Percentiles rank a stretch among this genome's conserved stretches.
phyloP scores from a whole-genome alignment of 2,113 vertebrate species.

The Pomatorhinus ruficollis region DNA sequence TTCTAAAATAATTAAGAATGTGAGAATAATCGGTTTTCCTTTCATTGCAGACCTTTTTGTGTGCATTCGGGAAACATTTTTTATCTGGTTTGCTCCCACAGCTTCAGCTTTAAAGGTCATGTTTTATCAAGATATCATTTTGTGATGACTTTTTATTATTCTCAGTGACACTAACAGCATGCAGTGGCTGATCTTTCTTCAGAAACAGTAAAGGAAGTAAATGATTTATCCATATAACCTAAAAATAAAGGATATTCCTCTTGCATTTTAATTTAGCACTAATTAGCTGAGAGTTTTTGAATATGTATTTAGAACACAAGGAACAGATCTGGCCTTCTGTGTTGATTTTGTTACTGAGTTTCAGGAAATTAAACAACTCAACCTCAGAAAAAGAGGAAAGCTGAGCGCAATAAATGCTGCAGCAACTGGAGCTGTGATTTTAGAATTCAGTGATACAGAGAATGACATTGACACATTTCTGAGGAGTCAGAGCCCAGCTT shows the following conservation, averaged over 20 bases:
- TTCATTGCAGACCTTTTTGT: background rate
- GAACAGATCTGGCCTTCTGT: background rate
- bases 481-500: background rate
- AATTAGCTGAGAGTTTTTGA: background rate
- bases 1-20: background rate
- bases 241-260: slow-evolving; percentile 3
- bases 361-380: background rate
- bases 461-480: background rate
- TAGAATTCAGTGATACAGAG: background rate
- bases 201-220: background rate
- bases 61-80: background rate
- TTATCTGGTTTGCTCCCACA: background rate
- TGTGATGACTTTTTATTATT: background rate
- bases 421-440: background rate
- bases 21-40: background rate
- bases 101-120: background rate
- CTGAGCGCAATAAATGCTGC: background rate
- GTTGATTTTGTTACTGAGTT: background rate
- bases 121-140: slow-evolving; percentile 18
- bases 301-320: background rate
- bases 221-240: background rate
- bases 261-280: slow-evolving; percentile 15
- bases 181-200: background rate
- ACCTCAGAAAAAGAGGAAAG: background rate
- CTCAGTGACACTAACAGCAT: background rate